Percentiles rank a stretch among this genome's conserved stretches.
Evolutionary conservation across 2,888 invertebrate genomes (phyloP).

Genomic region (Acholoe squamosa): DNA sequence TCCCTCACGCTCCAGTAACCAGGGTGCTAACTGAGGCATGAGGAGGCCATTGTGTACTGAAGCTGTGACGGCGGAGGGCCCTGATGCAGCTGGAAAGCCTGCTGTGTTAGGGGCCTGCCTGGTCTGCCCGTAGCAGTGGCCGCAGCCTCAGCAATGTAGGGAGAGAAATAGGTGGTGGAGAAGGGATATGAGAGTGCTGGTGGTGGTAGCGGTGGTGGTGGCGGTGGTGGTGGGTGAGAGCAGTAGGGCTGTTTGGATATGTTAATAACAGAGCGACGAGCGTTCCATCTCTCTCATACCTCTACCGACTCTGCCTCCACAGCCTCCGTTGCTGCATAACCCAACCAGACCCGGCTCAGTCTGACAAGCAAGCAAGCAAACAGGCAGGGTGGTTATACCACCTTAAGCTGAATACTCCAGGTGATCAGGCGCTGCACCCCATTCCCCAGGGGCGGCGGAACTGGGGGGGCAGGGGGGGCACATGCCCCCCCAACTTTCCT

Average conservation of each 20-base stretch:
- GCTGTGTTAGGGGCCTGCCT: constrained; percentile 7
- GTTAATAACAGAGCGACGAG: constrained; percentile 33
- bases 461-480: no score
- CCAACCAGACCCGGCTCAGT: background rate
- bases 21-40: constrained; percentile 31
- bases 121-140: background rate
- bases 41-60: background rate
- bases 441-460: no score
- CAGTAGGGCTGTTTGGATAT: constrained; percentile 58
- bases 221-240: background rate
- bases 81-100: background rate
- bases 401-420: background rate
- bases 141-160: background rate
- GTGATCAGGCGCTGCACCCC: constrained; percentile 4
- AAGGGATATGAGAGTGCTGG: background rate
- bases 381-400: background rate
- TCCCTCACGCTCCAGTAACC: background rate
- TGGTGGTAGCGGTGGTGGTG: background rate
- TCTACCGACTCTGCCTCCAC: background rate
- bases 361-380: no score
- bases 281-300: constrained; percentile 17
- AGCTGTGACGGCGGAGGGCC: constrained; percentile 28
- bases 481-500: no score
- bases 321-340: background rate
- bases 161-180: constrained; percentile 23